phyloP scores from a whole-genome alignment of 92 coral and sea anemone species.

The Epizoanthus stellaris region DNA sequence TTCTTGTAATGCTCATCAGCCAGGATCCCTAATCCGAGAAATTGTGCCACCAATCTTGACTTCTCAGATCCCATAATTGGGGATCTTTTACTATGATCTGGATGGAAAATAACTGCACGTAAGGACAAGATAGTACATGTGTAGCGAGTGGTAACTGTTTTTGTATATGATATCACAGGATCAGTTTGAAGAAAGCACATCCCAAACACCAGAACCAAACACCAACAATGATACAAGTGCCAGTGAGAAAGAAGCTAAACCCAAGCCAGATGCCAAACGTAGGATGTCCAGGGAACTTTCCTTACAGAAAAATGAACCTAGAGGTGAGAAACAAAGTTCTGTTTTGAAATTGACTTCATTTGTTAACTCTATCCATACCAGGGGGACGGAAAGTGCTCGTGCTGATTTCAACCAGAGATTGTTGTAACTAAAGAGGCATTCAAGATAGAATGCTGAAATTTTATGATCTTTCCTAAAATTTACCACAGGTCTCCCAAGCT shows the following conservation, averaged over 20 bases:
- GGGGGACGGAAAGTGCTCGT: not conserved
- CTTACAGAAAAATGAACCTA: conserved; percentile 58
- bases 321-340: conserved; percentile 37
- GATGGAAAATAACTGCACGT: too few relatives aligned
- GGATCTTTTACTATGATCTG: too few relatives aligned
- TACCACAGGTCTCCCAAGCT: too few relatives aligned
- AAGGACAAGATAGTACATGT: not conserved
- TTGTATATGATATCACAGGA: conserved; percentile 8
- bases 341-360: not conserved
- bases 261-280: conserved; percentile 32
- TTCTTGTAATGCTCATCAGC: too few relatives aligned
- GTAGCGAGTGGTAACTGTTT: too few relatives aligned
- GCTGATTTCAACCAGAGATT: conserved; percentile 3
- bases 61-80: too few relatives aligned
- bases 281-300: conserved; percentile 47
- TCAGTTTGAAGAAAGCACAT: conserved; percentile 38
- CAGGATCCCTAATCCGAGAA: too few relatives aligned
- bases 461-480: too few relatives aligned
- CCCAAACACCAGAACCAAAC: conserved; percentile 34
- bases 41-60: too few relatives aligned
- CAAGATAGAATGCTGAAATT: too few relatives aligned
- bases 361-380: not conserved
- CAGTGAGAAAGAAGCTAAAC: conserved; percentile 27
- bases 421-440: too few relatives aligned
- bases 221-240: conserved; percentile 7